Conservation (phyloP, 2,888 invertebrate species). For the Acheta domesticus region DNA sequence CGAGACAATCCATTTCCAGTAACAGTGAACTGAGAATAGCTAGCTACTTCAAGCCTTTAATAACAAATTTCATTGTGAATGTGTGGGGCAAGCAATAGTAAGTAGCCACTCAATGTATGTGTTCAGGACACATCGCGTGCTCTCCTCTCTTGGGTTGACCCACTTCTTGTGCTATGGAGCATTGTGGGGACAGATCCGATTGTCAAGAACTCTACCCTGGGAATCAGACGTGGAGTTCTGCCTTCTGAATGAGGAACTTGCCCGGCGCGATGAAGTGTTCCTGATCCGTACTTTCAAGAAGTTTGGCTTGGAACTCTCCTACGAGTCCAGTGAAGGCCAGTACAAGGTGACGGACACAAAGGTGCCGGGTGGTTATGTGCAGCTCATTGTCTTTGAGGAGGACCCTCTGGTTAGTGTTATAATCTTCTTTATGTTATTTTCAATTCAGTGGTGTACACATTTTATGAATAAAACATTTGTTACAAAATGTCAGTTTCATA, state of each 20-base stretch:
- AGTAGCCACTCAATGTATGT: no score
- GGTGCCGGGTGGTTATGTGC: slow-evolving; percentile 44
- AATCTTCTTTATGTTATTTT: no score
- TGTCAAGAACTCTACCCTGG: slow-evolving; percentile 55
- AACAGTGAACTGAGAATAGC: no score
- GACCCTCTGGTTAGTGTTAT: slow-evolving; percentile 46
- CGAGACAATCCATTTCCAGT: no score
- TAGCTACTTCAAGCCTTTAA: no score
- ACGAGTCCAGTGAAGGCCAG: slow-evolving; percentile 52
- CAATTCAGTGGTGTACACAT: no score
- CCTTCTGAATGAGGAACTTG: slow-evolving; percentile 50
- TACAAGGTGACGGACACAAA: slow-evolving; percentile 48
- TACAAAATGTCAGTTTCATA: no score
- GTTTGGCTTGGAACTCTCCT: slow-evolving; percentile 49
- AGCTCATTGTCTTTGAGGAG: slow-evolving; percentile 53
- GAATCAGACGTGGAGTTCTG: slow-evolving; percentile 54
- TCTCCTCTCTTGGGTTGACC: slow-evolving; percentile 50
- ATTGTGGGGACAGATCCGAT: slow-evolving; percentile 56
- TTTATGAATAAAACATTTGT: no score
- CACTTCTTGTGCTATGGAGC: slow-evolving; percentile 57
- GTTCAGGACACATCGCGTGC: slow-evolving; percentile 46
- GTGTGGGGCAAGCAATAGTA: no score
- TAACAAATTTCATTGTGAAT: no score
- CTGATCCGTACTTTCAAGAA: slow-evolving; percentile 51
- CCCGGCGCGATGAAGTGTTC: slow-evolving; percentile 50